Evolutionary conservation across 2,113 vertebrate genomes (phyloP), one percentile per base, ranked within the genome.

Genomic region (Phocoena phocoena): DNA sequence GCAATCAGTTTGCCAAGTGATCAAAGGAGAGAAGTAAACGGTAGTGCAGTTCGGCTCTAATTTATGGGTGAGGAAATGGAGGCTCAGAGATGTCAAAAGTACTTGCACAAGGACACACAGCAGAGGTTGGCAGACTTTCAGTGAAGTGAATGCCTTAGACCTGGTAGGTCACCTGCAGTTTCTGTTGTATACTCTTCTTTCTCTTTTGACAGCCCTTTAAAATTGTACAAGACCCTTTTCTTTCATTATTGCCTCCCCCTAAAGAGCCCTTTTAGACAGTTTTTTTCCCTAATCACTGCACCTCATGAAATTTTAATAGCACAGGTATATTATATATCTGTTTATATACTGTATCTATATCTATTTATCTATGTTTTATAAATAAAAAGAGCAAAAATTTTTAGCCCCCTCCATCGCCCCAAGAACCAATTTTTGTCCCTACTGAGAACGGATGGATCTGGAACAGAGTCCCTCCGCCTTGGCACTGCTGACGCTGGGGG

Each of bases 11-110:
- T 21, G 55, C 36, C 31, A 14, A 12, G 28, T 3, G 20, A 14
- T 21, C 55, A 5, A 11, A 80, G 31, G 33, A 41, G 23, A 67
- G 84, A 53, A 53, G 28, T 26, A 10, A 33, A 33, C 11, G 5
- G 47, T 5, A 1, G 9, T 23, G 14, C 5, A 1, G 17, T 36
- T 20, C 38, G 8, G 47, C 9, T 31, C 79, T 65, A 3, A 1
- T 6, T 55, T 28, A 36, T 5, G 13, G 31, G 14, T 67, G 83
- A 60, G 25, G 17, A 31, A 15, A 47, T 15, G 7, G 73, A 8
- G 18, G 26, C 33, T 68, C 47, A 7, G 36, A 26, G 50, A 50
- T 12, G 3, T n/a, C 26, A 11, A 11, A 11, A 63, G 55, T 17
- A 10, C 23, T 23, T 31, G 36, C 28, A 23, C 0, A 0, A 65